Conservation (phyloP, 2,888 invertebrate genomes). For the Seladonia tumulorum region DNA sequence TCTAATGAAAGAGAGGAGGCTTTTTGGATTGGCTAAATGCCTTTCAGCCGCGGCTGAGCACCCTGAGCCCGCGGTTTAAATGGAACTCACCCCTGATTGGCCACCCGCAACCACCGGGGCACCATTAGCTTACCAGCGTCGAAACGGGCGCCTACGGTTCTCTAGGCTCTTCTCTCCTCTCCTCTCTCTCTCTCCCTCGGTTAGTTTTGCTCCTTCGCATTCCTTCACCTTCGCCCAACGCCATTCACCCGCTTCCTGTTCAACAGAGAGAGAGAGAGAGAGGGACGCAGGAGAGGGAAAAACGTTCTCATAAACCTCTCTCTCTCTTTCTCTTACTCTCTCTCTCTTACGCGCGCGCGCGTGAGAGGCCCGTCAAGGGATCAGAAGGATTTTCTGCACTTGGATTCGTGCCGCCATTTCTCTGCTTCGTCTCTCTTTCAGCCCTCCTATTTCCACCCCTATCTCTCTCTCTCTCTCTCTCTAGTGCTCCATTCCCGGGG, state of each 20-base stretch:
- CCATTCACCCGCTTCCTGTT: constrained; percentile 63
- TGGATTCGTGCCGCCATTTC: constrained; percentile 65
- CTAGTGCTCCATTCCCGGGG: neutral
- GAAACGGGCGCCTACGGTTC: constrained; percentile 55
- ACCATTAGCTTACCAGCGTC: constrained; percentile 52
- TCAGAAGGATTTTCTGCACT: constrained; percentile 75
- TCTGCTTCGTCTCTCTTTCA: constrained; percentile 38
- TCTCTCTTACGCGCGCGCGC: neutral
- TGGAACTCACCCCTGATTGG: constrained; percentile 80
- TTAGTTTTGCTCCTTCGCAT: constrained; percentile 73
- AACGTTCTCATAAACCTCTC: neutral
- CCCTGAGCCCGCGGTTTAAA: constrained; percentile 74
- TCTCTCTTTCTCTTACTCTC: neutral
- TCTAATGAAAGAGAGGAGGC: constrained; percentile 83
- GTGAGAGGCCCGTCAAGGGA: constrained; percentile 45
- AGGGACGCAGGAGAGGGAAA: neutral
- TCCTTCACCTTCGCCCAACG: constrained; percentile 67
- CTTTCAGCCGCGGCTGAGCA: constrained; percentile 80
- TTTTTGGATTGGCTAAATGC: constrained; percentile 83
- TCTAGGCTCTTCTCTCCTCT: neutral
- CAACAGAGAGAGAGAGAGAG: neutral
- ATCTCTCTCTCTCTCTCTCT: neutral
- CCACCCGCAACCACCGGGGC: constrained; percentile 65
- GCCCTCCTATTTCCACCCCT: neutral
- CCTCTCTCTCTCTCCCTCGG: constrained; percentile 28